Evolutionary conservation across 2,797 vertebrate genomes (phyloP), one percentile per base, ranked within the genome.

Genomic region (Xenentodon cancila): DNA sequence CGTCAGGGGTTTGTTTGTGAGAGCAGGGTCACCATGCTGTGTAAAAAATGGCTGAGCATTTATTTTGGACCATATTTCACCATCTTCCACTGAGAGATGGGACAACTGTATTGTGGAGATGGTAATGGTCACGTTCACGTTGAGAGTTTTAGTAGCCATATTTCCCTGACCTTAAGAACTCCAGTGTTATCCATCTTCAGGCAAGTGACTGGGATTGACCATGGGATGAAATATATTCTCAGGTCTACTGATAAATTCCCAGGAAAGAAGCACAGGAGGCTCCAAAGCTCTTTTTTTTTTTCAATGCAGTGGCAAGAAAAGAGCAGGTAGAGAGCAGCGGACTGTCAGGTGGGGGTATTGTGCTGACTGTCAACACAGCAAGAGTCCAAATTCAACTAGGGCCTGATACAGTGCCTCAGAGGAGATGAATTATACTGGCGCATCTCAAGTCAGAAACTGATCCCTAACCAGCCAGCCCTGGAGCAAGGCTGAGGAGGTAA

Each of bases 131-230:
- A 86, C 87, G 80, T 91, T 91, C 87, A 81, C 84, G 84, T 86
- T 89, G 87, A 91, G 88, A 90, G 85, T 89, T 92, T 92, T 92
- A 92, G 88, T 87, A 85, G 90, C 90, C 89, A 90, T 86, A 88
- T 90, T 92, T 90, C 89, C 82, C 83, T 89, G 84, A 92, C 89
- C 90, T 87, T 88, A 90, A 85, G 85, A 90, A 86, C 89, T 88
- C 79, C 74, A 5, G 57, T 77, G 84, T 89, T 90, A 92, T 91
- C 91, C 88, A 91, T 92, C 90, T 88, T 78, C 59, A n/a, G 72
- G 66, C 68, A 3, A 80, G 74, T 84, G 84, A 88, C 90, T 85
- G 15, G 77, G 84, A 84, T 83, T 86, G 85, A 86, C 92, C 87
- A 84, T 90, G 85, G 88, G 83, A 91, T 89, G 88, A 92, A 87